Evolutionary conservation across 1,140 invertebrate species (phyloP), one percentile per base, ranked within the genome.

Genomic region (Polyergus mexicanus): DNA sequence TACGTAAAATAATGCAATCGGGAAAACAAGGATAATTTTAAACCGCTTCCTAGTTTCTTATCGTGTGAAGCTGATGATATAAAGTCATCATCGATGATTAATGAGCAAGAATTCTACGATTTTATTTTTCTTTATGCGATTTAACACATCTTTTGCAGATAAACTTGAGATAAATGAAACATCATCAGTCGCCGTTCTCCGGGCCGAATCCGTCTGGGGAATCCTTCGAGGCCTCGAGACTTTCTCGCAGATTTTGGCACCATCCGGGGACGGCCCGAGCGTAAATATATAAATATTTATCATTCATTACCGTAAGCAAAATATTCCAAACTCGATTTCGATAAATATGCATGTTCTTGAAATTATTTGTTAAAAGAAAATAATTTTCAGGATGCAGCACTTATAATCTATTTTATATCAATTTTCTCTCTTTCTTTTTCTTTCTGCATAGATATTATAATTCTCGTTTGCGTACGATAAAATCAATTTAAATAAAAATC

Each of bases 181-280:
- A 32, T 83, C 77, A 76, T 35, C 89, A 35, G 44, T 92, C 91
- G 91, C 90, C 13, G 81, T 69, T 13, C 89, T 96, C 13, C 85
- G 47, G 56, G 95, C 96, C 75, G 87, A 94, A 3, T 95, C 96
- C 0, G 95, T 98, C 84, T 98, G 98, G 98, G 98, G 98, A 16
- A 95, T 97, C 65, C 91, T 98, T 25, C 94, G 97, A 89, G 98
- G 97, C 0, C 93, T 98, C 54, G 98, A 98, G 95, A 97, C 97
- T 1, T 97, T 98, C 92, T 96, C 96, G 1, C 98, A 98, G 89
- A 92, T 98, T 0, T 92, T 97, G 5, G 95, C 96, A 86, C 74
- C 95, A 0, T 91, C 94, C 41, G 93, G 95, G 1, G 92, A 95
- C 84, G 93, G 94, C 38, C 83, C 93, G 8, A 93, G 92, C 65